Evolutionary conservation across 2,888 invertebrate species (phyloP).

Genomic region (Amphiduros pacificus): DNA sequence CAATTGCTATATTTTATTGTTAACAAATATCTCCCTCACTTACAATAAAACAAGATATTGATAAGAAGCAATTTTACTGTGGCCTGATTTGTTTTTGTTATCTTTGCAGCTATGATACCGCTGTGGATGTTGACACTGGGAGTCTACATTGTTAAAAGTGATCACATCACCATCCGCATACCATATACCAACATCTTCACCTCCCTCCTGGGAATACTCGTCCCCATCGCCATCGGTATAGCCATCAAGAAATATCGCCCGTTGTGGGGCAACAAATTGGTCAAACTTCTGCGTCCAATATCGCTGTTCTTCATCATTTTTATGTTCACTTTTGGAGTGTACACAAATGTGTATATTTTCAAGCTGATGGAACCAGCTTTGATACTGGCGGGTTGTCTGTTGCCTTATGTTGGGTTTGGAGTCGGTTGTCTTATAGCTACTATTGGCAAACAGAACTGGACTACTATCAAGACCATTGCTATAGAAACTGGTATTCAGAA

Average conservation of each 20-base stretch:
- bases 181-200: constrained; percentile 60
- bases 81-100: not conserved
- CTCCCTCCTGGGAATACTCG: constrained; percentile 59
- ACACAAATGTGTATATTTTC: constrained; percentile 86
- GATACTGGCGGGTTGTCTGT: constrained; percentile 42
- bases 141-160: constrained; percentile 33
- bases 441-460: constrained; percentile 40
- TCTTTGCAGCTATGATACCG: constrained; percentile 61
- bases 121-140: constrained; percentile 63
- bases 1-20: no score
- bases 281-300: constrained; percentile 58
- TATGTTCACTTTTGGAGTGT: constrained; percentile 59
- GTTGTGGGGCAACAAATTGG: constrained; percentile 49
- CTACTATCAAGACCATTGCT: constrained; percentile 70
- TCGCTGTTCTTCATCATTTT: constrained; percentile 60
- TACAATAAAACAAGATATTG: not conserved
- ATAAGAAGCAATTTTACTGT: not conserved
- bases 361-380: constrained; percentile 70
- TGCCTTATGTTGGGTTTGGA: constrained; percentile 53
- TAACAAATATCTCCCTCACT: no score
- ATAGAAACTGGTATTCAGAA: constrained; percentile 87
- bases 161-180: constrained; percentile 41
- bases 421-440: constrained; percentile 42
- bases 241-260: constrained; percentile 50
- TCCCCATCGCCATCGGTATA: constrained; percentile 62